Percentiles rank a stretch among this genome's conserved stretches.
phyloP scores from a whole-genome alignment of 2,797 vertebrate genomes.

The Melanotaenia trifasciata region DNA sequence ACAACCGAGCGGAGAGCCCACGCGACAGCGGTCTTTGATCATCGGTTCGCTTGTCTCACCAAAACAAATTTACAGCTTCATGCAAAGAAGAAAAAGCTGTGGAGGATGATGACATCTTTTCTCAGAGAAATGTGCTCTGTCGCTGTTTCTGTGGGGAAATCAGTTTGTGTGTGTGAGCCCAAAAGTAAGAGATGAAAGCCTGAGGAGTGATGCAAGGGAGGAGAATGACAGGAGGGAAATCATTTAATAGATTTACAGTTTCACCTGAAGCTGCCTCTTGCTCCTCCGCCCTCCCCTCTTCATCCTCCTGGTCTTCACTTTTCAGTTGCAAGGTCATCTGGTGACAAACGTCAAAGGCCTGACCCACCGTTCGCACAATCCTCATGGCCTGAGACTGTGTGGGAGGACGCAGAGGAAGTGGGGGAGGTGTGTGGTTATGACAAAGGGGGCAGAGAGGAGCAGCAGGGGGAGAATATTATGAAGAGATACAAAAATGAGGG shows the following conservation, averaged over 20 bases:
- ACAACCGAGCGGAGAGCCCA: slow-evolving; percentile 20
- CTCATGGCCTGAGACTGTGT: slow-evolving; percentile 96
- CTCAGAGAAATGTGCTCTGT: slow-evolving; percentile 19
- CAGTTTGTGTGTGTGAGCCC: slow-evolving; percentile 28
- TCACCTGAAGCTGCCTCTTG: slow-evolving; percentile 76
- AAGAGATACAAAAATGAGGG: slow-evolving; percentile 38
- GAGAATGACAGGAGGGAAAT: background rate
- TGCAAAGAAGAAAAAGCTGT: background rate
- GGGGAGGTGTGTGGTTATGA: slow-evolving; percentile 14
- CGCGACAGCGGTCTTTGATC: slow-evolving; percentile 48
- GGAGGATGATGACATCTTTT: slow-evolving; percentile 38
- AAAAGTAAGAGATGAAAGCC: slow-evolving; percentile 9
- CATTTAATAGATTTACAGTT: slow-evolving; percentile 18
- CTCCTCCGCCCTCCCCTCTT: slow-evolving; percentile 78
- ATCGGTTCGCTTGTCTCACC: slow-evolving; percentile 23
- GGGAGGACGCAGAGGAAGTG: slow-evolving; percentile 11
- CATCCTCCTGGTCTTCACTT: slow-evolving; percentile 86
- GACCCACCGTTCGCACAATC: slow-evolving; percentile 95
- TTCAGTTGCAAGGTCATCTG: slow-evolving; percentile 94
- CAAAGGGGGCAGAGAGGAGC: background rate
- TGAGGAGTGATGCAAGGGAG: slow-evolving; percentile 15
- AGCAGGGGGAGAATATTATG: slow-evolving; percentile 31
- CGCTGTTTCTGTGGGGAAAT: slow-evolving; percentile 14
- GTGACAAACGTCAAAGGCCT: slow-evolving; percentile 98
- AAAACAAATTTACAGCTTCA: slow-evolving; percentile 44